phyloP scores from a whole-genome alignment of 2,113 vertebrate species.

The Myrmophylax atrothorax region DNA sequence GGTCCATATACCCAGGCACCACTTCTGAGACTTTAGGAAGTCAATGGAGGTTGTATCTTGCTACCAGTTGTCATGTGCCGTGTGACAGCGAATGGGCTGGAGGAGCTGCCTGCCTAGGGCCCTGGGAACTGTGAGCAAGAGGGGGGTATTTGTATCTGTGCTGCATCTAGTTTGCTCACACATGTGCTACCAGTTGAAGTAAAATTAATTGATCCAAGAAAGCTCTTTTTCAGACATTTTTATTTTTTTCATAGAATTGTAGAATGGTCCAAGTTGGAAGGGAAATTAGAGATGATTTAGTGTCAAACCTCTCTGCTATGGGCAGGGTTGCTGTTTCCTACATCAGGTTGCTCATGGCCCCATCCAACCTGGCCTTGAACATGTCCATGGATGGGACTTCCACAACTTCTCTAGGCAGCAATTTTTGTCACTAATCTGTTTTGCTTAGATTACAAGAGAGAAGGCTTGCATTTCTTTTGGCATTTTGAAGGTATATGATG shows the following conservation, averaged over 20 bases:
- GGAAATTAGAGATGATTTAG: background rate
- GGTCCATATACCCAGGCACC: accelerated
- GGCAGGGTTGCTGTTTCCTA: background rate
- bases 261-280: background rate
- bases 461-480: background rate
- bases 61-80: accelerated
- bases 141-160: accelerated
- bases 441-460: background rate
- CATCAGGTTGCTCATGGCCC: background rate
- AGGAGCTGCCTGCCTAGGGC: background rate
- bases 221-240: background rate
- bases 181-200: background rate
- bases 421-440: background rate
- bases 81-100: accelerated
- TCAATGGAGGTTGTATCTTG: background rate
- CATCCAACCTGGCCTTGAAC: background rate
- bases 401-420: background rate
- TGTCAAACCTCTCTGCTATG: background rate
- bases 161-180: background rate
- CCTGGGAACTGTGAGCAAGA: background rate
- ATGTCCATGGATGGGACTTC: background rate
- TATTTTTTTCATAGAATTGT: background rate
- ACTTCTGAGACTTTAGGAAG: background rate
- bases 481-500: background rate
- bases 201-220: background rate